Percentiles rank a stretch among this genome's conserved stretches.
phyloP scores from a whole-genome alignment of 2,888 invertebrate genomes.

The Dicyrtomina minuta region DNA sequence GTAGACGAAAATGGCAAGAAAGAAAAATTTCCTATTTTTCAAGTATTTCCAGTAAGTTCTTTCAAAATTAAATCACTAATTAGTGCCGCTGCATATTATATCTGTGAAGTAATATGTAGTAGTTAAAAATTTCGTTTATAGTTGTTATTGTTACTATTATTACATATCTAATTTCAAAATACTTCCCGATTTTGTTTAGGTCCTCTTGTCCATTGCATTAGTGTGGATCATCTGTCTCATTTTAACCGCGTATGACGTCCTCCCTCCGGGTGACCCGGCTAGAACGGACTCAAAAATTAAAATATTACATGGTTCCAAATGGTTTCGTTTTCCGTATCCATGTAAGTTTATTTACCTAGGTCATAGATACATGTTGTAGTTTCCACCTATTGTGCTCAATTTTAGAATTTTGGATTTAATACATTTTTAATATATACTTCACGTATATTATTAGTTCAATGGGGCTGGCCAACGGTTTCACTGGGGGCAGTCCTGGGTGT shows the following conservation, averaged over 20 bases:
- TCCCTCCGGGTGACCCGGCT: slow-evolving; percentile 68
- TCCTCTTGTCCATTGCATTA: slow-evolving; percentile 59
- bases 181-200: neutral
- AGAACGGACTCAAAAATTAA: slow-evolving; percentile 71
- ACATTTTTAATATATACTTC: no score
- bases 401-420: no score
- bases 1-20: slow-evolving; percentile 29
- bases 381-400: no score
- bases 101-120: no score
- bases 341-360: no score
- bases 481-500: slow-evolving; percentile 72
- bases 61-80: no score
- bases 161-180: neutral
- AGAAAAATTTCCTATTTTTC: slow-evolving; percentile 24
- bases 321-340: slow-evolving; percentile 80
- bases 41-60: slow-evolving; percentile 13
- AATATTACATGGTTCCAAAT: slow-evolving; percentile 71
- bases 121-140: no score
- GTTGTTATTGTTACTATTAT: no score
- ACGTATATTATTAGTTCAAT: slow-evolving; percentile 69
- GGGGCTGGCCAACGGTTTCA: no score
- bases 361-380: no score
- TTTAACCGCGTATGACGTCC: slow-evolving; percentile 66
- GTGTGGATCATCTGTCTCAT: slow-evolving; percentile 76
- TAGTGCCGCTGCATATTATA: no score